These are phyloP conservation scores for Columba guinea DNA, from an alignment of 2,797 vertebrate species.

Conservation along the genomic window DNA sequence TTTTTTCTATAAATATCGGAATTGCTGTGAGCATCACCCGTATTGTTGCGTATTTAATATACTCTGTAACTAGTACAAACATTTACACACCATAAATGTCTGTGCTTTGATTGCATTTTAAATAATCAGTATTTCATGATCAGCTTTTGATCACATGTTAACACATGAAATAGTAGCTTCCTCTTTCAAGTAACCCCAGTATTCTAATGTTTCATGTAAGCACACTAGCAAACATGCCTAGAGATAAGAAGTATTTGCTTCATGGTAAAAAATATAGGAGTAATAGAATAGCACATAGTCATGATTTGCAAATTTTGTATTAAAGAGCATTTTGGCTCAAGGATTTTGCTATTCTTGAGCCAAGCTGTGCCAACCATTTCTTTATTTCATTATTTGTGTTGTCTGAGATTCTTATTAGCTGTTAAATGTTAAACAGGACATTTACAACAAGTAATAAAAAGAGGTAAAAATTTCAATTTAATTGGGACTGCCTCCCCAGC, in stretches of 20 bases:
- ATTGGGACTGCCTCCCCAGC: not conserved
- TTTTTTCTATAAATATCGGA: not conserved
- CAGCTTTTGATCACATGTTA: not conserved
- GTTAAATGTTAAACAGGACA: not conserved
- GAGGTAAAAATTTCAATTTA: not conserved
- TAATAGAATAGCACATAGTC: not conserved
- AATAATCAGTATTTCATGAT: not conserved
- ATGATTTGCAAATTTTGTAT: not conserved
- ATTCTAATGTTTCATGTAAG: not conserved
- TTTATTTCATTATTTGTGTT: not conserved
- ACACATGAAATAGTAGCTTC: not conserved
- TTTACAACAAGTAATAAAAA: not conserved
- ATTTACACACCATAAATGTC: not conserved
- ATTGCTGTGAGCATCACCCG: not conserved
- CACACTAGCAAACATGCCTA: not conserved
- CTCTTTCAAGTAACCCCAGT: not conserved
- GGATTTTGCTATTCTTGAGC: not conserved
- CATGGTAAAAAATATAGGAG: not conserved
- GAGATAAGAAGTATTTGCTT: not conserved
- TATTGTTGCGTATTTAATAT: not conserved
- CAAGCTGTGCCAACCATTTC: not conserved
- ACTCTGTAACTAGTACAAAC: not conserved
- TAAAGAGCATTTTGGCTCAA: not conserved
- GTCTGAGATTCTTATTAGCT: not conserved
- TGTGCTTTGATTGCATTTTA: not conserved